A percentile compares a stretch with the other conserved stretches of the same genome.
Conservation (phyloP, 2,797 vertebrate genomes). For the Siniperca obscura region DNA sequence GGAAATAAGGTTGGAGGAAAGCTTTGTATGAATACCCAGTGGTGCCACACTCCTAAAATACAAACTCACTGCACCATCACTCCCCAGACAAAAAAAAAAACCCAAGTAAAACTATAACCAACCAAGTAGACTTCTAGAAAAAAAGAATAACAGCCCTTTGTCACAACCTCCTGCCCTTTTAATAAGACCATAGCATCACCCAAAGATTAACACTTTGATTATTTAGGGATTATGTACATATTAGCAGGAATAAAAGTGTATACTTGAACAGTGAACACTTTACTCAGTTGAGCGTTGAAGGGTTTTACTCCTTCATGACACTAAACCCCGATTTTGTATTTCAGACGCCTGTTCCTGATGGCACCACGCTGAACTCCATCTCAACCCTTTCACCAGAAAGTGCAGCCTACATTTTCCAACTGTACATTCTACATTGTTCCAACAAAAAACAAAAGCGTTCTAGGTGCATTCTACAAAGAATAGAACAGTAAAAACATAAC, state of each 20-base stretch:
- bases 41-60: slow-evolving; percentile 62
- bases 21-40: slow-evolving; percentile 51
- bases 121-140: background rate
- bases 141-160: background rate
- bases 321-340: slow-evolving; percentile 46
- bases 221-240: slow-evolving; percentile 36
- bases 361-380: slow-evolving; percentile 42
- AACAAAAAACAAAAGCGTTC: slow-evolving; percentile 53
- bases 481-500: slow-evolving; percentile 60
- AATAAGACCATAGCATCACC: slow-evolving; percentile 4
- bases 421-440: slow-evolving; percentile 29
- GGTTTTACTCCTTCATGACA: slow-evolving; percentile 33
- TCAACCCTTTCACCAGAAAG: slow-evolving; percentile 52
- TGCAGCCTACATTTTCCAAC: slow-evolving; percentile 31
- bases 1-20: slow-evolving; percentile 43
- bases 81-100: slow-evolving; percentile 22
- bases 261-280: slow-evolving; percentile 23
- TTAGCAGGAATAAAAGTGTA: slow-evolving; percentile 14
- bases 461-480: slow-evolving; percentile 59
- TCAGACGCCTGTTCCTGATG: slow-evolving; percentile 25
- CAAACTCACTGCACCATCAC: slow-evolving; percentile 26
- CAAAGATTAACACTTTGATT: slow-evolving; percentile 23
- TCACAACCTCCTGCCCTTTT: slow-evolving; percentile 2
- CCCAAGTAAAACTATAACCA: slow-evolving; percentile 11
- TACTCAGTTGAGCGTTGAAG: background rate